Evolutionary conservation across 2,797 vertebrate species (phyloP).

Genomic region (Megalops cyprinoides): DNA sequence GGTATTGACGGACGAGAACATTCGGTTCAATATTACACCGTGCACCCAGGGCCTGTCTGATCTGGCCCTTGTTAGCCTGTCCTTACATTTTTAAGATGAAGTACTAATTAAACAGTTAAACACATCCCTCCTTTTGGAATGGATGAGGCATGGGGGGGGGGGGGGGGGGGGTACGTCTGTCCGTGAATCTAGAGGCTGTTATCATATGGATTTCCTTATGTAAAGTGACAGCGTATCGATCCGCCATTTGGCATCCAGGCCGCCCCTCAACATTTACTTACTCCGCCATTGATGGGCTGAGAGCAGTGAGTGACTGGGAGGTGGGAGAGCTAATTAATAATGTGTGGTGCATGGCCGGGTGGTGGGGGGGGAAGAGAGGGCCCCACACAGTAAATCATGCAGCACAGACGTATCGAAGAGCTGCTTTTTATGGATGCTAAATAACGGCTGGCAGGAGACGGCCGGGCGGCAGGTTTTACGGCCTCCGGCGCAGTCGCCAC

Average conservation of each 20-base stretch:
- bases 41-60: slow-evolving; percentile 25
- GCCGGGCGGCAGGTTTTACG: background rate
- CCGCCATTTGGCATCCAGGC: slow-evolving; percentile 29
- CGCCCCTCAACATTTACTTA: slow-evolving; percentile 43
- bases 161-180: background rate
- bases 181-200: slow-evolving; percentile 23
- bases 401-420: slow-evolving; percentile 38
- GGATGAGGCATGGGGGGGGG: background rate
- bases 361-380: slow-evolving; percentile 7
- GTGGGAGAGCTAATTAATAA: slow-evolving; percentile 46
- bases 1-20: slow-evolving; percentile 24
- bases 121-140: slow-evolving; percentile 21
- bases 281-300: slow-evolving; percentile 37
- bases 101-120: slow-evolving; percentile 59
- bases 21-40: slow-evolving; percentile 36
- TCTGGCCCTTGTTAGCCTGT: slow-evolving; percentile 28
- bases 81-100: slow-evolving; percentile 36
- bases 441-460: slow-evolving; percentile 31
- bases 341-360: slow-evolving; percentile 40
- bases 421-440: slow-evolving; percentile 53
- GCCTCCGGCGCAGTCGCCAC: background rate
- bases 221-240: slow-evolving; percentile 55
- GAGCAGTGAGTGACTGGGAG: slow-evolving; percentile 25
- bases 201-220: slow-evolving; percentile 56
- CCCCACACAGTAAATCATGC: slow-evolving; percentile 45